phyloP scores from a whole-genome alignment of 2,888 invertebrate species.

The Octonoba sinensis region DNA sequence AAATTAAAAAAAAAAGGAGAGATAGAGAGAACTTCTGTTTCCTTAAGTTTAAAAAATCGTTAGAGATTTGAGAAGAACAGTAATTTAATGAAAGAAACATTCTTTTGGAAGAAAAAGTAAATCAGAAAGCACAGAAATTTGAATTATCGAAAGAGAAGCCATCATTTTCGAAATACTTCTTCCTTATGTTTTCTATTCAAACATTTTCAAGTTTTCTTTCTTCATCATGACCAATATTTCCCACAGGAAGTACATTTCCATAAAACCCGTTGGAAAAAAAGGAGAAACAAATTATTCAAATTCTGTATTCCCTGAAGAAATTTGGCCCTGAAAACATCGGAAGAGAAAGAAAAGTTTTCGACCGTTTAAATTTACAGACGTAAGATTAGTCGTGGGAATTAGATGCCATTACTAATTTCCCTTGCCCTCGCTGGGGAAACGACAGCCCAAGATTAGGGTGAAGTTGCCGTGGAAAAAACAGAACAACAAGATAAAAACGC shows the following conservation, averaged over 20 bases:
- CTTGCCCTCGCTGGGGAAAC: slow-evolving; percentile 39
- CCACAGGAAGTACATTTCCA: slow-evolving; percentile 55
- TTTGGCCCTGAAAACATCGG: slow-evolving; percentile 47
- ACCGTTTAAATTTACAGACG: slow-evolving; percentile 63
- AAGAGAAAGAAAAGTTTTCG: slow-evolving; percentile 31
- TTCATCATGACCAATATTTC: slow-evolving; percentile 54
- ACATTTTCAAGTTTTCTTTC: slow-evolving; percentile 8
- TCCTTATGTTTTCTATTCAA: too few species aligned
- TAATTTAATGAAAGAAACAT: too few species aligned
- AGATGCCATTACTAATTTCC: slow-evolving; percentile 62
- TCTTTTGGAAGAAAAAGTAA: too few species aligned
- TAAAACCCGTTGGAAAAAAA: slow-evolving; percentile 52
- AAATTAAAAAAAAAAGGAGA: too few species aligned
- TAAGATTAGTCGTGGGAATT: slow-evolving; percentile 61
- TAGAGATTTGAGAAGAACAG: too few species aligned
- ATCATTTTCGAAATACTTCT: too few species aligned
- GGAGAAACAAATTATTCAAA: slow-evolving; percentile 61
- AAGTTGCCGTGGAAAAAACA: slow-evolving; percentile 27
- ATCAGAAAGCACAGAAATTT: too few species aligned
- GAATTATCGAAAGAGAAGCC: too few species aligned
- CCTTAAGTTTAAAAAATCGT: too few species aligned
- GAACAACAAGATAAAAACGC: slow-evolving; percentile 29
- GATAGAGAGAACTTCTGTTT: too few species aligned
- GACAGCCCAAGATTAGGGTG: slow-evolving; percentile 40
- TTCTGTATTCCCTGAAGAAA: slow-evolving; percentile 48